Percentiles rank a stretch among this genome's conserved stretches.
Conservation (phyloP, 2,888 invertebrate genomes). For the Drosophila emarginata region DNA sequence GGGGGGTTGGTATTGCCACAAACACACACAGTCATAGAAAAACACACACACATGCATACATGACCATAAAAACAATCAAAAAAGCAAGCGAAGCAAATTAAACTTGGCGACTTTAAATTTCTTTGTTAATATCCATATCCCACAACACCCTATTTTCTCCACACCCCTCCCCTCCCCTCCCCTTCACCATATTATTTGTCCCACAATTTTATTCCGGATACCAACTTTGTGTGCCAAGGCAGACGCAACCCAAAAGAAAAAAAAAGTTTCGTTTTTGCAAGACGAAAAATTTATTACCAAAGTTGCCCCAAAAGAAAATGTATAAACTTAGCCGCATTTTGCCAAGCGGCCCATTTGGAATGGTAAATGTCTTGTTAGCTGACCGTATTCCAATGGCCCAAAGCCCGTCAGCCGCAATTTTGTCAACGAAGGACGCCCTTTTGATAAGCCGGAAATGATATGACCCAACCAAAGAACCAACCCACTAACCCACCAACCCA, state of each 20-base stretch:
- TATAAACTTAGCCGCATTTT: slow-evolving; percentile 56
- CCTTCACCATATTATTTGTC: neutral
- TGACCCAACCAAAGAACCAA: neutral
- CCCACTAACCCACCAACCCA: slow-evolving; percentile 15
- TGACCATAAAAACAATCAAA: slow-evolving; percentile 46
- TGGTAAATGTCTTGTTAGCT: slow-evolving; percentile 66
- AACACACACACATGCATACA: neutral
- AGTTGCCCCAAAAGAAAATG: slow-evolving; percentile 57
- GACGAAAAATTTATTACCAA: slow-evolving; percentile 71
- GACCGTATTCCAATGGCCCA: slow-evolving; percentile 69
- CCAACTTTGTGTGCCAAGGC: slow-evolving; percentile 9
- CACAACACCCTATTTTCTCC: slow-evolving; percentile 2
- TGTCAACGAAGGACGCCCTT: slow-evolving; percentile 57
- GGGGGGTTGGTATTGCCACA: neutral
- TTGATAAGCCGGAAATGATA: slow-evolving; percentile 69
- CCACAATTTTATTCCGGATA: slow-evolving; percentile 6
- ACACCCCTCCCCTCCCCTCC: slow-evolving; percentile 10
- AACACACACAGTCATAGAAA: neutral
- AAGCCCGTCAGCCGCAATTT: slow-evolving; percentile 59
- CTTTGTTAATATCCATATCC: slow-evolving; percentile 57
- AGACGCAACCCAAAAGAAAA: slow-evolving; percentile 6
- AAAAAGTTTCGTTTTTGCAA: slow-evolving; percentile 39
- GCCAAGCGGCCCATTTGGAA: slow-evolving; percentile 50
- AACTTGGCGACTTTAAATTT: slow-evolving; percentile 69
- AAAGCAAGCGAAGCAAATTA: slow-evolving; percentile 47